A percentile compares a stretch with the other conserved stretches of the same genome.
phyloP scores from a whole-genome alignment of 2,113 vertebrate species.

The Tragelaphus imberbis region DNA sequence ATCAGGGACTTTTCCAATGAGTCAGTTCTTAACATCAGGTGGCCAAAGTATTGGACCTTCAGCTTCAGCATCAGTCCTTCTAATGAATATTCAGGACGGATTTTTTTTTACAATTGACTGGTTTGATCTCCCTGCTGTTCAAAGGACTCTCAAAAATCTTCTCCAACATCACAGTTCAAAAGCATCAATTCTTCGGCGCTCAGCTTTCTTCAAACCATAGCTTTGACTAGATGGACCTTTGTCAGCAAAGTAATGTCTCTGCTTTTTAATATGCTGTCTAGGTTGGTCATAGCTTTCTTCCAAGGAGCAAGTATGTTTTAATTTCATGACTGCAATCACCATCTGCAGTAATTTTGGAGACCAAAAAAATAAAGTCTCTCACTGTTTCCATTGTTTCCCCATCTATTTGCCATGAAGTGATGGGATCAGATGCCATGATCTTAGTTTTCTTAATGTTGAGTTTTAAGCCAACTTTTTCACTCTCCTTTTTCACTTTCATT shows the following conservation, averaged over 20 bases:
- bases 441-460: neutral
- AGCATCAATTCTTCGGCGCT: neutral
- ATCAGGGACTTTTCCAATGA: neutral
- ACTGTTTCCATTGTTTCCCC: neutral
- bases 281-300: neutral
- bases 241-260: neutral
- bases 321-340: neutral
- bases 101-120: neutral
- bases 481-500: neutral
- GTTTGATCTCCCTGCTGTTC: neutral
- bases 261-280: neutral
- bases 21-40: neutral
- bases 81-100: neutral
- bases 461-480: neutral
- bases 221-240: neutral
- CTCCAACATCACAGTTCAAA: neutral
- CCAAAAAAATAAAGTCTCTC: neutral
- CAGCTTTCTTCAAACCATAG: neutral
- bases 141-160: neutral
- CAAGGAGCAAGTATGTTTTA: neutral
- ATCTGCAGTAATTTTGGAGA: neutral
- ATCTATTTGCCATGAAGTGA: neutral
- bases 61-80: neutral
- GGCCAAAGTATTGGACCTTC: neutral
- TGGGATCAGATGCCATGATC: neutral